Base-by-base conservation (phyloP, 2,888 invertebrate species). In the Callyntrura guangdongensis region DNA sequence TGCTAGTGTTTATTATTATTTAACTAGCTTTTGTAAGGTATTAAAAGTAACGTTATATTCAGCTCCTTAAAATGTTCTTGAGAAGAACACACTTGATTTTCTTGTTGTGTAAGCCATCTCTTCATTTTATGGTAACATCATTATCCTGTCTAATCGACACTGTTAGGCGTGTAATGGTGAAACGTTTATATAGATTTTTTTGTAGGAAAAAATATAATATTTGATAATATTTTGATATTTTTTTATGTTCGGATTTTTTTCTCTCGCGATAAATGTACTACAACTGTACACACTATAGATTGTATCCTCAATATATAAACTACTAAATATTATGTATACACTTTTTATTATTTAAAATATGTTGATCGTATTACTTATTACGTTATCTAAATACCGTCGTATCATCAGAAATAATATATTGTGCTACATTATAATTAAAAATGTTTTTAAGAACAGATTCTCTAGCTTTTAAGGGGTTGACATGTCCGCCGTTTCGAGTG, bases 161-260 rank as follows among this genome's bases (percentile, higher is more conserved):
- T 69, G 27, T 36, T 36, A 36, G 36, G 36, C 36, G 36, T 36
- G 64, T 64, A 64, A 17, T 64, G 12, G 11, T 64, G 25, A 64
- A 17, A 9, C 53, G n/a, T 53, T 14, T 53, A 53, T 53, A 53
- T 53, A 74, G 74, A 74, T 53, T 49, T 69, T 74, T 53, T 49
- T 69, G 53, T 86, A 69, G 47, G 56, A 6, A 36, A 36, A 6
- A 36, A 36, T n/a, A 36, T 36, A 86, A 64, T 47, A 86, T 49
- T 86, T 56, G 49, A 53, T 89, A 25, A 83, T 89, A 74, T 89
- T 89, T 89, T 89, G 89, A 89, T 89, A 89, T 89, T 89, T 89
- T 89, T 89, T 89, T 89, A 89, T 89, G 82, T 83, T 82, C 86
- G 61, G 61, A 61, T 77, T 86, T 86, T 82, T 72, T 49, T 77